Percentiles rank a stretch among this genome's conserved stretches.
Conservation (phyloP, 2,113 vertebrate species). For the Cephalopterus ornatus region DNA sequence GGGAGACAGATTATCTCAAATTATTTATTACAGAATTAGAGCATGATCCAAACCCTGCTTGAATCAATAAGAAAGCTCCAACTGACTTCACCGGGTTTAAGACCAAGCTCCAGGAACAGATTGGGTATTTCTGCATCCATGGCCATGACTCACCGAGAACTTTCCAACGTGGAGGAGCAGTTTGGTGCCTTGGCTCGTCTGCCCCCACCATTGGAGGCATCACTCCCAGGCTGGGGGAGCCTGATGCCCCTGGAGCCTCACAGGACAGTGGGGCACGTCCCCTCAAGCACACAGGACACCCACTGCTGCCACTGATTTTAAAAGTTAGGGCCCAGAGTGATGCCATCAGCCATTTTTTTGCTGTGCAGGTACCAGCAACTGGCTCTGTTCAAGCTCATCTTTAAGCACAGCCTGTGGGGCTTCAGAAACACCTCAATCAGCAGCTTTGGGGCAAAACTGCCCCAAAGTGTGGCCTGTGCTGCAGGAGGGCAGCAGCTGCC, state of each 20-base stretch:
- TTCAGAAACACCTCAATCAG: not conserved
- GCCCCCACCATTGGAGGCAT: not conserved
- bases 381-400: not conserved
- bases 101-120: not conserved
- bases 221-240: rapidly evolving
- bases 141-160: slow-evolving; percentile 46
- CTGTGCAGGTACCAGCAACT: not conserved
- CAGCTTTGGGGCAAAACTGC: not conserved
- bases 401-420: not conserved
- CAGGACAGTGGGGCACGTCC: rapidly evolving
- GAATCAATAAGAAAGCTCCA: not conserved
- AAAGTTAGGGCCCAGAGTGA: not conserved
- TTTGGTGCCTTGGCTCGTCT: not conserved
- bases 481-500: not conserved
- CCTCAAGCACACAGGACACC: not conserved
- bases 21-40: slow-evolving; percentile 39
- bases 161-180: slow-evolving; percentile 10
- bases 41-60: not conserved
- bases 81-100: not conserved
- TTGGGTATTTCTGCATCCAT: not conserved
- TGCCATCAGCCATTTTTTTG: not conserved
- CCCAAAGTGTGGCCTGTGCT: not conserved
- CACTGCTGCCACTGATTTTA: not conserved
- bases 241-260: rapidly evolving
- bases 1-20: slow-evolving; percentile 18